Base-by-base conservation (phyloP, 53 echinoderm and acorn worm species). In the Hippasteria phrygiana region DNA sequence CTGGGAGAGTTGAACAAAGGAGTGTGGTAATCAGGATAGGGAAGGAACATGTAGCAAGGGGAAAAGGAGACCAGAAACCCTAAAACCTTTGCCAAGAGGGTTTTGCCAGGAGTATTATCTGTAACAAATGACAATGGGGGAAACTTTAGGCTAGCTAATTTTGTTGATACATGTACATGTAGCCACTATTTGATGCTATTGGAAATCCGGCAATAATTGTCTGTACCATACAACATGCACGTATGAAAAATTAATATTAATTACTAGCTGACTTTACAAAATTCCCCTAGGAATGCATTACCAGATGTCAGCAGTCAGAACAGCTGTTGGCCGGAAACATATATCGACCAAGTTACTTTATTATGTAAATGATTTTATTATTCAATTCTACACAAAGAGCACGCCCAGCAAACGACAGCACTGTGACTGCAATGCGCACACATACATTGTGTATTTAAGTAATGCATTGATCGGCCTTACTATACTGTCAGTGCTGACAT, bases 281-380 rank as follows among this genome's bases (percentile, higher is more conserved):
- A 59, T 24, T 24, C 12, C 12, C 18, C 3, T 54, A 20, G 3
- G 26, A 59, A 17, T 59, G 59, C 17, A 24, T 24, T 29, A 33
- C 26, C 1, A 42, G 2, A 3, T 24, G 17, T 59, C 39, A 62
- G 17, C 81, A 62, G 62, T 43, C 46, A 34, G 13, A 46, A 67
- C 67, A 70, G 42, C 72, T 87, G 73, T 54, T 55, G 51, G 55
- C 48, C 55, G 55, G 71, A 87, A 55, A 54, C 26, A 6, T 26
- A 55, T 40, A 73, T 73, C 42, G 73, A 73, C 46, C 41, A 72
- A 42, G 39, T 43, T 43, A 40, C 59, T 81, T 62, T 81, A 7
- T n/a, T 26, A 81, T 81, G 62, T 63, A 55, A 73, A 42, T 42
- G 20, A 73, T 26, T 73, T 29, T 16, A 70, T 54, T 20, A 51